Evolutionary conservation across 2,113 vertebrate species (phyloP).

Genomic region (Ailuropoda melanoleuca): DNA sequence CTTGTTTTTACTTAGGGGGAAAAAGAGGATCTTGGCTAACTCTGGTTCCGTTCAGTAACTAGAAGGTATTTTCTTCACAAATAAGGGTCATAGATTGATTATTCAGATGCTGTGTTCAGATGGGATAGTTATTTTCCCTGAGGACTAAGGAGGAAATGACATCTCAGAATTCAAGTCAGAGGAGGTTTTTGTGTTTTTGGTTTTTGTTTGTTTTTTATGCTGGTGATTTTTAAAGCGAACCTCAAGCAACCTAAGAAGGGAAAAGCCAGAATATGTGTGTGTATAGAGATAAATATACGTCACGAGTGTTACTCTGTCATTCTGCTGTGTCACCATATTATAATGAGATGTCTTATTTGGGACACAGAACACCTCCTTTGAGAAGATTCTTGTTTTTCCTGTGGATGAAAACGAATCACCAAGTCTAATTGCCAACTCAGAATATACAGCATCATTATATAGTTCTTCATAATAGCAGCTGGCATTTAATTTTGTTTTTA

Average conservation of each 20-base stretch:
- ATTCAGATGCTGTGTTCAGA: not conserved
- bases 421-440: not conserved
- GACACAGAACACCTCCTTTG: not conserved
- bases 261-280: not conserved
- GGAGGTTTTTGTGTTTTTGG: too few species aligned
- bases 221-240: constrained; percentile 40
- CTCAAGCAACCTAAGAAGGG: not conserved
- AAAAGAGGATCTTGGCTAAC: not conserved
- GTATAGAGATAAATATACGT: not conserved
- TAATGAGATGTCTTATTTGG: not conserved
- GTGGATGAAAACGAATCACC: not conserved
- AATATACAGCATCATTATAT: not conserved
- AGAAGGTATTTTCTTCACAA: constrained; percentile 9
- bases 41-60: not conserved
- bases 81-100: not conserved
- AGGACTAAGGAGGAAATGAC: not conserved
- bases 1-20: not conserved
- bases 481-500: not conserved
- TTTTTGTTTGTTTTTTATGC: not conserved
- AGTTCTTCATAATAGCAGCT: not conserved
- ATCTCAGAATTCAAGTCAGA: not conserved
- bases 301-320: not conserved
- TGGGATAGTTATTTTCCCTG: not conserved
- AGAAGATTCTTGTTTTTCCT: not conserved
- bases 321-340: not conserved